Base-by-base conservation (phyloP, 1,140 invertebrate genomes). In the Drosophila tsacasi region DNA sequence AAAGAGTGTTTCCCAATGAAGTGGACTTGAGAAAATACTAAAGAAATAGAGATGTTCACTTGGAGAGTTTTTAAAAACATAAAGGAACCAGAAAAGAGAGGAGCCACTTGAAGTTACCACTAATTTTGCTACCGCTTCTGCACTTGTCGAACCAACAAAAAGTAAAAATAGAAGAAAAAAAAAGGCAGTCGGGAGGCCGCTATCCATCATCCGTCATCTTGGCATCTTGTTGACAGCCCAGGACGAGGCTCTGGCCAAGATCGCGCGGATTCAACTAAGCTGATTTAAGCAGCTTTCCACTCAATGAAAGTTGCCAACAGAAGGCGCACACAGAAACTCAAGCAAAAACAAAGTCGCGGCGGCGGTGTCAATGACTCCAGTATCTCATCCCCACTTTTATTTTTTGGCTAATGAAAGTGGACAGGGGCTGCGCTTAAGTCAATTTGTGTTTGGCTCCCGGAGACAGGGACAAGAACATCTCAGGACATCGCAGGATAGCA, bases 311-410 rank as follows among this genome's bases (percentile, higher is more conserved):
- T 84, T 66, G 61, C 27, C 49, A 59, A 72, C 65, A 58, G 44
- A 60, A 44, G 39, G 37, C 50, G 12, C n/a, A 30, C 55, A 21
- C 7, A 32, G 10, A 27, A 67, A 54, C 54, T 35, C 13, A 44
- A 58, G 58, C 35, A 49, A 27, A 37, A 73, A 30, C 55, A 25
- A 27, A 23, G 30, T 39, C 64, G 49, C 15, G 40, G 42, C 35
- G 55, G 58, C 27, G 74, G 82, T 84, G 82, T 86, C 82, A 81
- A 84, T 85, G 78, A 85, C 74, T 85, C 39, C 17, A 58, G 55
- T 6, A 32, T 9, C 30, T 19, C 17, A 10, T 7, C 6, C 13
- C 7, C 5, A 5, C 32, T 8, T 13, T 19, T 5, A 10, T n/a
- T 25, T 35, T 40, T 60, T 27, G 63, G 66, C 81, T 85, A 84